A percentile compares a stretch with the other conserved stretches of the same genome.
phyloP scores from a whole-genome alignment of 2,113 vertebrate genomes.

The Seriola quinqueradiata region DNA sequence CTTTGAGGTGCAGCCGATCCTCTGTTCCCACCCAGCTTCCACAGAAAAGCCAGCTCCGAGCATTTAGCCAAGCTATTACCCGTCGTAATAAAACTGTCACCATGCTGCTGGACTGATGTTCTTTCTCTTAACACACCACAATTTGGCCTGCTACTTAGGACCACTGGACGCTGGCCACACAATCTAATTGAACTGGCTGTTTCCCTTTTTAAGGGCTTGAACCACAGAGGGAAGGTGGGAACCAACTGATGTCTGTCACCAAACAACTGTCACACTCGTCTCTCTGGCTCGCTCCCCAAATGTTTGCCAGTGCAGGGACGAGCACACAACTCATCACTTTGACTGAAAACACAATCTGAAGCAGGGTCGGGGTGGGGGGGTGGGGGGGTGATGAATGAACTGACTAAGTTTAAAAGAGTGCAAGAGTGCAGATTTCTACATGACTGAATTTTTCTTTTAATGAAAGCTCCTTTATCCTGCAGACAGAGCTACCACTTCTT shows the following conservation, averaged over 20 bases:
- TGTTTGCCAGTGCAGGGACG: conserved; percentile 35
- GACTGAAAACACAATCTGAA: conserved; percentile 32
- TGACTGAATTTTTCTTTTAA: conserved; percentile 28
- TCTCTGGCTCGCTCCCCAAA: not conserved
- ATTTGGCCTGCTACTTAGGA: conserved; percentile 49
- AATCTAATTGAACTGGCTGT: conserved; percentile 60
- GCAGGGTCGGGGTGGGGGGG: not conserved
- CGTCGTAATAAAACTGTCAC: conserved; percentile 70
- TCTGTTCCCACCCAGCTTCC: not conserved
- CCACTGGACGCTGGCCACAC: conserved; percentile 56
- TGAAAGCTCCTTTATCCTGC: conserved; percentile 13
- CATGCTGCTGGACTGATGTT: conserved; percentile 60
- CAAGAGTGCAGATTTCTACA: conserved; percentile 15
- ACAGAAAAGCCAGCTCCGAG: conserved; percentile 36
- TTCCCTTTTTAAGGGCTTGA: conserved; percentile 12
- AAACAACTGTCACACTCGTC: conserved; percentile 19
- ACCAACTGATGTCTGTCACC: conserved; percentile 37
- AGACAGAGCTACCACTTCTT: conserved; percentile 11
- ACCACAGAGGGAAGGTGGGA: not conserved
- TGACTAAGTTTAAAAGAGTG: conserved; percentile 27
- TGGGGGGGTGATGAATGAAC: not conserved
- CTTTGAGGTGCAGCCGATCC: not conserved
- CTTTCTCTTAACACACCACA: conserved; percentile 51
- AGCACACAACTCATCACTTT: conserved; percentile 34
- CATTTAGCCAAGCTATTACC: conserved; percentile 65